Evolutionary conservation across 2,797 vertebrate species (phyloP).

Genomic region (Falco novaeseelandiae): DNA sequence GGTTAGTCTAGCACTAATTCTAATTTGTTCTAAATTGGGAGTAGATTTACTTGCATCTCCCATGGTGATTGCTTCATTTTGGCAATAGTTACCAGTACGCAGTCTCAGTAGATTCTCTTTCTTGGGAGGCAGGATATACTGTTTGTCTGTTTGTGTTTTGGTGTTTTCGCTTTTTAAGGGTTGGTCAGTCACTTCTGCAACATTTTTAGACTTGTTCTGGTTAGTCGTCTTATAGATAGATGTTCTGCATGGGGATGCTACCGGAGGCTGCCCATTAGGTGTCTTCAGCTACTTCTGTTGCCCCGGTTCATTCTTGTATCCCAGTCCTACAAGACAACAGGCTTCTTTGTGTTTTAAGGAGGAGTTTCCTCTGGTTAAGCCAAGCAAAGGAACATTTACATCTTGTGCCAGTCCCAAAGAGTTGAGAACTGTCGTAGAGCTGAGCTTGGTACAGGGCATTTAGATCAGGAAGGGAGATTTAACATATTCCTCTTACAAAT

Average conservation of each 20-base stretch:
- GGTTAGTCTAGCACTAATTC: conserved; percentile 58
- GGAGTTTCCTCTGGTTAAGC: background rate
- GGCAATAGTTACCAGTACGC: background rate
- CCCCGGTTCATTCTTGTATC: background rate
- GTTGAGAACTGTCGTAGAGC: background rate
- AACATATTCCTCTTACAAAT: background rate
- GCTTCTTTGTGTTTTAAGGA: background rate
- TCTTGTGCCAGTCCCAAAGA: background rate
- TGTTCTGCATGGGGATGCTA: background rate
- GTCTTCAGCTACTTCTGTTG: background rate
- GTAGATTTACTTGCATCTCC: conserved; percentile 8
- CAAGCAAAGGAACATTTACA: background rate
- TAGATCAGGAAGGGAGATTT: background rate
- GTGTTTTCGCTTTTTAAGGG: background rate
- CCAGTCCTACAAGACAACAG: background rate
- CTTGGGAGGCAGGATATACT: background rate
- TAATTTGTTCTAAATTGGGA: conserved; percentile 47
- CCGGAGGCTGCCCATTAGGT: background rate
- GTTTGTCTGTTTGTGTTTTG: background rate
- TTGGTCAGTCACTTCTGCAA: background rate
- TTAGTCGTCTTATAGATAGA: background rate
- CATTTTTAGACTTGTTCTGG: background rate
- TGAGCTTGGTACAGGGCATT: background rate
- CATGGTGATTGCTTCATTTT: background rate
- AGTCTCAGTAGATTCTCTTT: background rate